These are phyloP conservation scores for Protosalanx chinensis DNA, from an alignment of 2,797 vertebrate genomes.

Conservation along the genomic window DNA sequence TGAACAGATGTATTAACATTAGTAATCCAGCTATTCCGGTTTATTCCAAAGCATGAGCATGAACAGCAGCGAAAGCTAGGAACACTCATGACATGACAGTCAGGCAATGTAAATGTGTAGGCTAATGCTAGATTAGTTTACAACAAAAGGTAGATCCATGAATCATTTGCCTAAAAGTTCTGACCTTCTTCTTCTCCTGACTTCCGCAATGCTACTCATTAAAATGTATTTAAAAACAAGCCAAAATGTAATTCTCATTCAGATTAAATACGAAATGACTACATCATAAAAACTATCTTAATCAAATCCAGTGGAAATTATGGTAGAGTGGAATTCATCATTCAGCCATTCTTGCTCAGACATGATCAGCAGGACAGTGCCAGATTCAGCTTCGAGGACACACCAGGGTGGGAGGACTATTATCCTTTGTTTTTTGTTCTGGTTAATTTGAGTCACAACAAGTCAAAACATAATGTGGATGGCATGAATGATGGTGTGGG, in stretches of 20 bases:
- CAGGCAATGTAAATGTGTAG: background rate
- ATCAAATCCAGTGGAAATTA: slow-evolving; percentile 29
- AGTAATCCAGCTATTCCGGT: slow-evolving; percentile 3
- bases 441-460: background rate
- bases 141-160: slow-evolving; percentile 21
- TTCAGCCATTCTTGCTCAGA: slow-evolving; percentile 23
- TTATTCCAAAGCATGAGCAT: slow-evolving; percentile 16
- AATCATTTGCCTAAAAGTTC: slow-evolving; percentile 6
- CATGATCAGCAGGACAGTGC: background rate
- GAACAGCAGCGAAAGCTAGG: slow-evolving; percentile 16
- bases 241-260: no score
- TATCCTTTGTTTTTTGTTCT: no score
- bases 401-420: background rate
- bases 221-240: background rate
- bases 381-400: background rate
- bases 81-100: slow-evolving; percentile 4
- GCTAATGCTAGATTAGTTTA: slow-evolving; percentile 5
- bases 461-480: background rate
- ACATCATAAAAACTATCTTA: slow-evolving; percentile 20
- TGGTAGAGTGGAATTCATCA: slow-evolving; percentile 22
- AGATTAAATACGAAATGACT: background rate
- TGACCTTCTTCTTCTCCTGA: no score
- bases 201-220: background rate
- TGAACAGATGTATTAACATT: slow-evolving; percentile 12
- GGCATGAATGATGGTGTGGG: background rate